Evolutionary conservation across 2,113 vertebrate genomes (phyloP).

Genomic region (Cyprinodon brontotheroides): DNA sequence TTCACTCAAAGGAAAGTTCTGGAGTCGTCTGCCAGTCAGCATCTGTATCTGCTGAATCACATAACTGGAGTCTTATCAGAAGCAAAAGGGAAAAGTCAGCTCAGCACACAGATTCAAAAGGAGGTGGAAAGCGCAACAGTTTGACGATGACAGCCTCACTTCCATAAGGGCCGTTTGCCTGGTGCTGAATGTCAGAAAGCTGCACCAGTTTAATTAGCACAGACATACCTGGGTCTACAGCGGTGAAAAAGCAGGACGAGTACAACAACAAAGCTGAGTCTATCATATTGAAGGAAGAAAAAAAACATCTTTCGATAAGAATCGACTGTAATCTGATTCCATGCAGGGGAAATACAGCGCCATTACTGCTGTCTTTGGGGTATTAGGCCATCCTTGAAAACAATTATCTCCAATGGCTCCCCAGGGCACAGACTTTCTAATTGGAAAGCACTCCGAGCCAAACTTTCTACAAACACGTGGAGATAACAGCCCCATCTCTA

Average conservation of each 20-base stretch:
- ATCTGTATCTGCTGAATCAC: slow-evolving; percentile 27
- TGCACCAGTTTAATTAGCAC: slow-evolving; percentile 43
- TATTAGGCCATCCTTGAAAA: slow-evolving; percentile 48
- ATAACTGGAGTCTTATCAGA: background rate
- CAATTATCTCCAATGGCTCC: slow-evolving; percentile 52
- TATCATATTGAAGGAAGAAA: slow-evolving; percentile 11
- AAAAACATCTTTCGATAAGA: slow-evolving; percentile 31
- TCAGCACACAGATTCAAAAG: slow-evolving; percentile 10
- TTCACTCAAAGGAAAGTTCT: slow-evolving; percentile 17
- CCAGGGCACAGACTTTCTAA: slow-evolving; percentile 38
- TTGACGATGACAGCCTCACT: slow-evolving; percentile 22
- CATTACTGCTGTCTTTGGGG: slow-evolving; percentile 27
- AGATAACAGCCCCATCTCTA: slow-evolving; percentile 29
- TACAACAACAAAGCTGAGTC: slow-evolving; percentile 8
- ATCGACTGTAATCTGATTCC: slow-evolving; percentile 37
- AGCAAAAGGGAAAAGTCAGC: background rate
- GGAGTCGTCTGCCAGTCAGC: background rate
- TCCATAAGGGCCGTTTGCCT: slow-evolving; percentile 43
- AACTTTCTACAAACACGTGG: slow-evolving; percentile 23
- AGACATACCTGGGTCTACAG: background rate
- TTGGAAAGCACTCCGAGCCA: slow-evolving; percentile 45
- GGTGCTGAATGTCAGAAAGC: slow-evolving; percentile 26
- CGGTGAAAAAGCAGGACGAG: background rate
- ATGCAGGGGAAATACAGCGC: slow-evolving; percentile 15
- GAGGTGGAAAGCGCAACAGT: slow-evolving; percentile 8